Conservation (phyloP, 2,113 vertebrate species). For the Potamarius usumacintae region DNA sequence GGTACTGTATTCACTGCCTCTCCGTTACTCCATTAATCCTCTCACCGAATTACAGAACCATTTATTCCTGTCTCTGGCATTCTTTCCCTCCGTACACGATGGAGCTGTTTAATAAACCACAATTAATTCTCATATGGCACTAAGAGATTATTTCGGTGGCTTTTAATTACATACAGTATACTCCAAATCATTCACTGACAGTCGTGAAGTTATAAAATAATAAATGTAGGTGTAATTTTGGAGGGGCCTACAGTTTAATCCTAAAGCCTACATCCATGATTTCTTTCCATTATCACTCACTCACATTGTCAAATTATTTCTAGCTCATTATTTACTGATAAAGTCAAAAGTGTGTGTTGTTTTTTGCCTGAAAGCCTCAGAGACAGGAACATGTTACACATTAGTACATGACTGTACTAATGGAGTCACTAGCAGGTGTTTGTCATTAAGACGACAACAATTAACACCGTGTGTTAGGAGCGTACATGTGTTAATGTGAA, state of each 20-base stretch:
- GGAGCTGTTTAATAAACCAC: constrained; percentile 69
- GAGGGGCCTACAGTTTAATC: not conserved
- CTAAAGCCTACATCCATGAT: not conserved
- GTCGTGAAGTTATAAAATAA: constrained; percentile 55
- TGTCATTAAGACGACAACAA: constrained; percentile 26
- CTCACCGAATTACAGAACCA: constrained; percentile 44
- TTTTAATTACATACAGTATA: constrained; percentile 64
- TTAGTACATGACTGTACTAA: constrained; percentile 12
- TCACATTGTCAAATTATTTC: constrained; percentile 21
- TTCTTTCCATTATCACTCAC: constrained; percentile 17
- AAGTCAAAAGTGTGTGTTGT: not conserved
- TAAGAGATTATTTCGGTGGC: constrained; percentile 65
- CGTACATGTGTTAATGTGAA: constrained; percentile 7
- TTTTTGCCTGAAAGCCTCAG: constrained; percentile 21
- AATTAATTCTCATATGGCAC: constrained; percentile 63
- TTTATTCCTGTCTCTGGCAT: constrained; percentile 60
- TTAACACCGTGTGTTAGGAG: constrained; percentile 12
- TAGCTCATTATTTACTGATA: constrained; percentile 28
- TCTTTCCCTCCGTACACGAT: constrained; percentile 60
- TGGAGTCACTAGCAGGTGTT: constrained; percentile 31
- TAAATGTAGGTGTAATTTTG: constrained; percentile 10
- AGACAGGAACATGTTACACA: constrained; percentile 21
- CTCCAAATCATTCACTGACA: constrained; percentile 67
- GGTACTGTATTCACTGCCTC: constrained; percentile 7
- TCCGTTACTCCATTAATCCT: constrained; percentile 32